Conservation (phyloP, 2,797 vertebrate species). For the Rhabdophis nuchalis region DNA sequence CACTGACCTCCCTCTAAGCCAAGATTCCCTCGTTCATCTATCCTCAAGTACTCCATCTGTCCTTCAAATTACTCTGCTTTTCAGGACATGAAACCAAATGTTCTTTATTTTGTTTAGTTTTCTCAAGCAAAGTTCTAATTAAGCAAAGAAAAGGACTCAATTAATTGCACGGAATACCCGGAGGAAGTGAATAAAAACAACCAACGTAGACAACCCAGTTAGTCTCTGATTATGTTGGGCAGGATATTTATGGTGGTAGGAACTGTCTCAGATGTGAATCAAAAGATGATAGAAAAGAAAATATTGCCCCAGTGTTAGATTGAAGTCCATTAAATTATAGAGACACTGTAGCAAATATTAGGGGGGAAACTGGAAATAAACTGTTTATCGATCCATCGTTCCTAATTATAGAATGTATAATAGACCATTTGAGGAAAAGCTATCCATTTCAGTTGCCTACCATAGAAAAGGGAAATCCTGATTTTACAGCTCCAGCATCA, state of each 20-base stretch:
- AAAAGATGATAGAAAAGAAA: neutral
- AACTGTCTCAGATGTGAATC: neutral
- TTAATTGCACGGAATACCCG: neutral
- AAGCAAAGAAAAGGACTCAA: slow-evolving; percentile 20
- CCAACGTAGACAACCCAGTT: neutral
- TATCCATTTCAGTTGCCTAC: neutral
- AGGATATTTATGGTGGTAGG: neutral
- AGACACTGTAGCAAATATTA: neutral
- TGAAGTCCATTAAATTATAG: neutral
- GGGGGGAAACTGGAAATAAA: neutral
- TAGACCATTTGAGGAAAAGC: neutral
- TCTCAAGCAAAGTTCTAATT: slow-evolving; percentile 12
- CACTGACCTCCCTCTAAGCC: neutral
- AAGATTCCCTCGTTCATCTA: neutral
- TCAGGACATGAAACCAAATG: neutral
- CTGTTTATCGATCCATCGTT: neutral
- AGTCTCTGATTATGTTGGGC: neutral
- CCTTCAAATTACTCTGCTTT: neutral
- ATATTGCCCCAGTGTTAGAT: neutral
- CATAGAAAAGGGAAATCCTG: neutral
- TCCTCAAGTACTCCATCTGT: neutral
- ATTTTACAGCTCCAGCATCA: neutral
- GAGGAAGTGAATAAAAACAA: neutral
- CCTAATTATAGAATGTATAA: neutral
- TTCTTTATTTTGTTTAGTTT: neutral